Base-by-base conservation (phyloP, 30 jellyfish, hydroid and myxozoan species). In the Hydractinia echinata region DNA sequence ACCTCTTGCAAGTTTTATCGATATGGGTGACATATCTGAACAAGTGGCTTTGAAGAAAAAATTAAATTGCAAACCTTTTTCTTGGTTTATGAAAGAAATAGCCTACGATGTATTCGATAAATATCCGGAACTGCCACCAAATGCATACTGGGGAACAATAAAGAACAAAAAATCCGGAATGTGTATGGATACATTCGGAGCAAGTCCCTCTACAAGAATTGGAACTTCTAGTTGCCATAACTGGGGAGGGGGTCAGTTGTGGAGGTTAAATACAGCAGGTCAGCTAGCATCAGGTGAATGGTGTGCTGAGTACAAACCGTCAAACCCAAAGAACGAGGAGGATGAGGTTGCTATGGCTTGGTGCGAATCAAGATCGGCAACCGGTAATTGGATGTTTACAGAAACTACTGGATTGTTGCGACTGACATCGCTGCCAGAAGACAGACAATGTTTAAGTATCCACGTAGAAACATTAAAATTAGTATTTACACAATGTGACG, bases 271-370 rank as follows among this genome's bases (percentile, higher is more conserved):
- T 49, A 80, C 67, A 9, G 51, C 19, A 55, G 87, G 87, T 10
- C 87, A 80, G 69, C 51, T 80, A 67, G 83, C 87, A 14, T 61
- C 83, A 13, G 87, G 87, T 20, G 87, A 80, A 66, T 80, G 87
- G 87, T 80, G 87, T 21, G 66, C 66, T 50, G 55, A 19, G 18
- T 51, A 66, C 54, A 14, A 19, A 50, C 73, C 73, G 73, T n/a
- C 85, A 5, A 52, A 66, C 9, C 30, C 30, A 19, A 58, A 55
- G 5, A 51, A 30, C 11, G 79, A 56, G 39, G 60, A 52, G 54
- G 39, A 51, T 64, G 80, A 77, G 39, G 8, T 77, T 7, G 76
- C 80, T 6, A 61, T 80, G 81, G 83, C 73, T 19, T 80, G 81
- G 83, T 80, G 87, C 67, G 71, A 4, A 60, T 20, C 51, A 49